Base-by-base conservation (phyloP, 2,888 invertebrate species). In the Oegoconia quadripuncta region DNA sequence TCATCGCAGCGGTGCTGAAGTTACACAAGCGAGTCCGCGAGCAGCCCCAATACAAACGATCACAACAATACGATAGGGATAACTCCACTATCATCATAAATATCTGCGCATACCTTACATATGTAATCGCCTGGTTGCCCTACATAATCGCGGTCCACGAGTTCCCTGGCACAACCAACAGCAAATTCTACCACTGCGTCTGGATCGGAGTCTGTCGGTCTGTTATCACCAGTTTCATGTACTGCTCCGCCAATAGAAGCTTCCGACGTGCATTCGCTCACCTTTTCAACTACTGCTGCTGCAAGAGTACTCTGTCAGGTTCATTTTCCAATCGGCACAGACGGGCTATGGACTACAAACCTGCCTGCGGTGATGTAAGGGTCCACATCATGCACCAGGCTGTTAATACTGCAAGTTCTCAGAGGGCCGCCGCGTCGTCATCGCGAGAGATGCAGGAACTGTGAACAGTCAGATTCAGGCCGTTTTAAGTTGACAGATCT, bases 251-350 rank as follows among this genome's bases (percentile, higher is more conserved):
- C n/a, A 92, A 93, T 60, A 80, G 87, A 6, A 91, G 91, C 61
- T 94, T 94, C 62, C 88, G 93, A 23, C 89, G 89, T 41, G 93
- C 93, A 4, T 95, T 93, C 65, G 82, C 91, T 9, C 91, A 92
- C 59, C 77, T 95, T 6, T 95, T 94, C 63, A 92, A 93, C 60
- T 95, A 95, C 59, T 94, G 94, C 62, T 94, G 92, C 65, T 95
- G 94, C 76, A 95, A 94, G 70, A 93, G 91, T 6, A 52, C 56
- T 2, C 16, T 76, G 0, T 91, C 92, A 3, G 91, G 91, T 15
- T 90, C 92, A 1, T 91, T 91, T 52, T 89, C 91, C 4, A 75
- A 91, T 41, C 87, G 93, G 27, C 89, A 90, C 37, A 73, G 93
- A 22, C 73, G 86, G 36, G 41, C 42, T 1, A 8, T 55, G 30